Conservation (phyloP, 1,140 invertebrate species). For the Calycopis cecrops region DNA sequence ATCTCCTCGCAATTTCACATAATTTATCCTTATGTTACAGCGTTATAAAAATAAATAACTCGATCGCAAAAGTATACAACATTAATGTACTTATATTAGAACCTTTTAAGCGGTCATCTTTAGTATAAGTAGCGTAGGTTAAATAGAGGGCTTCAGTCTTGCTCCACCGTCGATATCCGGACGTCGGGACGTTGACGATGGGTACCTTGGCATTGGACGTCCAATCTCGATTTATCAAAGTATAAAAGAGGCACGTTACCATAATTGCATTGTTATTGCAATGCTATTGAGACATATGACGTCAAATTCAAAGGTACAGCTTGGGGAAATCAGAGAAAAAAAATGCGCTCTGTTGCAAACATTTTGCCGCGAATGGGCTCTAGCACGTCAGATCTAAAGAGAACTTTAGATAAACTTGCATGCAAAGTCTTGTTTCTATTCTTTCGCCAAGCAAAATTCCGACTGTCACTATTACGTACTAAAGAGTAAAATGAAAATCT, state of each 20-base stretch:
- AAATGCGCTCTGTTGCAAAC: no score
- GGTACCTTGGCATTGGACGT: background rate
- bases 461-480: background rate
- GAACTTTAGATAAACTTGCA: no score
- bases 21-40: constrained; percentile 19
- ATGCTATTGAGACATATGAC: no score
- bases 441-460: background rate
- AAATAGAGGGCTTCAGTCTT: constrained; percentile 40
- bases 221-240: background rate
- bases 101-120: constrained; percentile 24
- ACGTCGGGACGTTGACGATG: background rate
- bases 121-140: constrained; percentile 25
- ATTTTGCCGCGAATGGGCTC: no score
- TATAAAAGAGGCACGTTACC: background rate
- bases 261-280: no score
- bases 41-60: constrained; percentile 39
- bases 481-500: constrained; percentile 5
- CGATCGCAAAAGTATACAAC: constrained; percentile 34
- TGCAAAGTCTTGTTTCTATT: background rate
- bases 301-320: no score
- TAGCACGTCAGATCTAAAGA: no score
- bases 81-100: constrained; percentile 27
- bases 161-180: constrained; percentile 15
- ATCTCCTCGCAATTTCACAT: background rate
- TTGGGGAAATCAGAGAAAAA: no score